A percentile compares a stretch with the other conserved stretches of the same genome.
phyloP scores from a whole-genome alignment of 2,797 vertebrate species.

The Oceanodroma leucorhoa region DNA sequence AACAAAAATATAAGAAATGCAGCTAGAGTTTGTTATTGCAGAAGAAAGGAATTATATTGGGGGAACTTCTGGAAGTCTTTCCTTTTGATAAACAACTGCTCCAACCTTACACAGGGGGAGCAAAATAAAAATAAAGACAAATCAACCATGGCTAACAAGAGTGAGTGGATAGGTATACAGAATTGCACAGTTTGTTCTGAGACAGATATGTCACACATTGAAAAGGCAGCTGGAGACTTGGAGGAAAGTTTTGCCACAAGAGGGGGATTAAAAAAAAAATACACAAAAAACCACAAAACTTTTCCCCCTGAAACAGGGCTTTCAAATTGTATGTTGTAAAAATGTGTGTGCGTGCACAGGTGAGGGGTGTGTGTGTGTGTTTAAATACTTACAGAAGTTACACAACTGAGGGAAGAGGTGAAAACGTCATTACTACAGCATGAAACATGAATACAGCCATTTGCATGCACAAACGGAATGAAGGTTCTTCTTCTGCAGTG shows the following conservation, averaged over 20 bases:
- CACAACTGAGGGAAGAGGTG: background rate
- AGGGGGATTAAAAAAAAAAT: background rate
- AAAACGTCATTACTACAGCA: background rate
- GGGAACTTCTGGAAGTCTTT: background rate
- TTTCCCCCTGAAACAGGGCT: background rate
- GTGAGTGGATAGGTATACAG: background rate
- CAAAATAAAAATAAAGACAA: background rate
- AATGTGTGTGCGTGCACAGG: rapidly evolving
- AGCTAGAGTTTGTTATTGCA: background rate
- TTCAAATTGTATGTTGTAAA: background rate
- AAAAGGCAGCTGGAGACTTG: background rate
- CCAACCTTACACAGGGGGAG: background rate
- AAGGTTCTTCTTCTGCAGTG: background rate
- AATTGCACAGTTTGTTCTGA: background rate
- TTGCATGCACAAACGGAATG: background rate
- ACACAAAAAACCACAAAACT: background rate
- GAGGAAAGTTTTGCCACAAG: background rate
- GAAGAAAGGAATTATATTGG: background rate
- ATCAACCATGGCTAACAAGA: background rate
- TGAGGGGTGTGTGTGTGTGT: too few relatives aligned
- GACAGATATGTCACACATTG: background rate
- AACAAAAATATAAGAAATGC: background rate
- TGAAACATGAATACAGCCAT: background rate
- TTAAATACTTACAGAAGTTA: background rate
- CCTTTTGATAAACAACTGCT: background rate